A percentile compares a stretch with the other conserved stretches of the same genome.
phyloP scores from a whole-genome alignment of 2,113 vertebrate genomes.

The Lanius collurio region DNA sequence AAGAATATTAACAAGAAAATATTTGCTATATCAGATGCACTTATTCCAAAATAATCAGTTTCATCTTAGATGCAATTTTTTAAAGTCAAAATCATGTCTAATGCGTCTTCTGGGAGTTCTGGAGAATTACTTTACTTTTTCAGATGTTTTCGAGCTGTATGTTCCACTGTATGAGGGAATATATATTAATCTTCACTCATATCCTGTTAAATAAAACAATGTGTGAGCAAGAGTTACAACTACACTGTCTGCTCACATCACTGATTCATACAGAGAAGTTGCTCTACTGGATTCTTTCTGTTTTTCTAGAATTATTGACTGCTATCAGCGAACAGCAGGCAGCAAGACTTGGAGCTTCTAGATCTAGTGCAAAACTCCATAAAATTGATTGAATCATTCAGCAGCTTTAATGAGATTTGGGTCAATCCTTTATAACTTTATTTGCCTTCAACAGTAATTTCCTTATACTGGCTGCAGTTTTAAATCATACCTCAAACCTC shows the following conservation, averaged over 20 bases:
- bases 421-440: not conserved
- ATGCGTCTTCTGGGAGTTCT: slow-evolving; percentile 8
- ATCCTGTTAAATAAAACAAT: slow-evolving; percentile 47
- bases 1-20: not conserved
- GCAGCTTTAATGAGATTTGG: not conserved
- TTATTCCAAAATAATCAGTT: not conserved
- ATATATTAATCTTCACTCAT: slow-evolving; percentile 38
- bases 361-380: not conserved
- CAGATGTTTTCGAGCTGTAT: slow-evolving; percentile 12
- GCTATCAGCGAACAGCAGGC: not conserved
- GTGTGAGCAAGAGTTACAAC: not conserved
- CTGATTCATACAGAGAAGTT: slow-evolving; percentile 20
- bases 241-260: not conserved
- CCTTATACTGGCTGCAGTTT: not conserved
- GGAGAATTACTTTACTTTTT: slow-evolving; percentile 38
- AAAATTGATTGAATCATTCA: not conserved
- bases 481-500: not conserved
- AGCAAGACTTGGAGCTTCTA: not conserved
- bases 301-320: not conserved
- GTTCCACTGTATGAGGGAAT: not conserved
- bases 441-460: not conserved
- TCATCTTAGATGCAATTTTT: slow-evolving; percentile 42
- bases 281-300: not conserved
- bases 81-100: slow-evolving; percentile 4
- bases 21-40: not conserved